phyloP scores from a whole-genome alignment of 2,888 invertebrate species.

The Baronia brevicornis region DNA sequence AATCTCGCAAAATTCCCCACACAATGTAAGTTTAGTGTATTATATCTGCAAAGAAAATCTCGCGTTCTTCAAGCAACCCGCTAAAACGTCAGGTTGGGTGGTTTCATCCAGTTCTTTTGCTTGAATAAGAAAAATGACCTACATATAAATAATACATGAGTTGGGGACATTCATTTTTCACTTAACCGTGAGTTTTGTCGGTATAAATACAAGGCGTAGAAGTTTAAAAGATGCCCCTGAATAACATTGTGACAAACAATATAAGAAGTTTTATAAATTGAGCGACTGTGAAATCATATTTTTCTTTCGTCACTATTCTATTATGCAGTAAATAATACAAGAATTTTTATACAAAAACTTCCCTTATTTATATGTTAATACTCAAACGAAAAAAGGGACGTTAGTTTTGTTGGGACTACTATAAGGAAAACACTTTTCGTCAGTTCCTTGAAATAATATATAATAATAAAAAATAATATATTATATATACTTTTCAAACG shows the following conservation, averaged over 20 bases:
- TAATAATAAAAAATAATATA: too few relatives aligned
- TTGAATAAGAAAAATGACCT: conserved; percentile 37
- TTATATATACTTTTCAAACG: too few relatives aligned
- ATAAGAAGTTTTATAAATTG: conserved; percentile 8
- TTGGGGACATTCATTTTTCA: conserved; percentile 24
- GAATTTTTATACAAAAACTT: too few relatives aligned
- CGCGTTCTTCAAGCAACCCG: conserved; percentile 4
- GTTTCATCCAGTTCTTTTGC: conserved; percentile 18
- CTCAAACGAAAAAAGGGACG: too few relatives aligned
- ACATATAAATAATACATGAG: conserved; percentile 43
- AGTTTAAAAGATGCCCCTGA: conserved; percentile 19
- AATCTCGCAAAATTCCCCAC: conserved; percentile 8
- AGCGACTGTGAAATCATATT: too few relatives aligned
- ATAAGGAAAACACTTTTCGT: too few relatives aligned
- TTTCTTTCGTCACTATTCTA: too few relatives aligned
- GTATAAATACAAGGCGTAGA: conserved; percentile 14
- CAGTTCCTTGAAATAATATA: too few relatives aligned
- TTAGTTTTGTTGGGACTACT: too few relatives aligned
- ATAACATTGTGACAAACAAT: conserved; percentile 1
- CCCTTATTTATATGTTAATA: too few relatives aligned
- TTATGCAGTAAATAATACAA: too few relatives aligned
- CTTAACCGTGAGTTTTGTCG: conserved; percentile 20
- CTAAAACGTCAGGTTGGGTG: conserved; percentile 25
- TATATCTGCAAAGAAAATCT: conserved; percentile 11
- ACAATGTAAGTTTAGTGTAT: conserved; percentile 5